Percentiles rank a stretch among this genome's conserved stretches.
These are phyloP conservation scores for Penaeus japonicus DNA, from an alignment of 1,140 invertebrate species.

Conservation along the genomic window DNA sequence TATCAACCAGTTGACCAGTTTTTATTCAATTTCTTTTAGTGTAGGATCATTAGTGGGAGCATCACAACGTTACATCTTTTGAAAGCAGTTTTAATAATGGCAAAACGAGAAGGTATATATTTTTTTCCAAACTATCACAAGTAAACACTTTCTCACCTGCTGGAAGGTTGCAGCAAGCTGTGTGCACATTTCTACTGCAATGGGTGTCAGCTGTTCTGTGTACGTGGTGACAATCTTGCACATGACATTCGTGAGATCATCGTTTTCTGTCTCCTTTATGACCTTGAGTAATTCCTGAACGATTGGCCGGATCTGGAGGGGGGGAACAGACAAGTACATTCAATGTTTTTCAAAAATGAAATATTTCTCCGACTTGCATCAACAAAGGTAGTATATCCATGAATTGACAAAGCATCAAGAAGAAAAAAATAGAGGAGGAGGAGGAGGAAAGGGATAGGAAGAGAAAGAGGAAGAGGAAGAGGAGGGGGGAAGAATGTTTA, in stretches of 20 bases:
- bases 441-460: too few relatives aligned
- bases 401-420: neutral
- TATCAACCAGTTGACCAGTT: neutral
- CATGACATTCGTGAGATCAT: slow-evolving; percentile 94
- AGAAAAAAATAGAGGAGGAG: neutral
- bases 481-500: too few relatives aligned
- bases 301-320: slow-evolving; percentile 74
- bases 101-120: too few relatives aligned
- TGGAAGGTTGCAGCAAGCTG: slow-evolving; percentile 74
- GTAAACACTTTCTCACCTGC: slow-evolving; percentile 59
- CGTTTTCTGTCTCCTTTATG: slow-evolving; percentile 96
- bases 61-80: too few relatives aligned
- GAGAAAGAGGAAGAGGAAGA: too few relatives aligned
- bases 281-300: slow-evolving; percentile 88
- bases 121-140: too few relatives aligned
- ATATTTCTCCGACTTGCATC: too few relatives aligned
- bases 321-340: neutral
- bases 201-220: slow-evolving; percentile 87
- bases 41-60: too few relatives aligned
- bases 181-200: slow-evolving; percentile 94
- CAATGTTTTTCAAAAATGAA: neutral
- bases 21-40: too few relatives aligned
- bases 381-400: too few relatives aligned
- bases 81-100: too few relatives aligned
- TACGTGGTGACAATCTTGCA: slow-evolving; percentile 95